Evolutionary conservation across 2,113 vertebrate species (phyloP).

Genomic region (Pseudopipra pipra): DNA sequence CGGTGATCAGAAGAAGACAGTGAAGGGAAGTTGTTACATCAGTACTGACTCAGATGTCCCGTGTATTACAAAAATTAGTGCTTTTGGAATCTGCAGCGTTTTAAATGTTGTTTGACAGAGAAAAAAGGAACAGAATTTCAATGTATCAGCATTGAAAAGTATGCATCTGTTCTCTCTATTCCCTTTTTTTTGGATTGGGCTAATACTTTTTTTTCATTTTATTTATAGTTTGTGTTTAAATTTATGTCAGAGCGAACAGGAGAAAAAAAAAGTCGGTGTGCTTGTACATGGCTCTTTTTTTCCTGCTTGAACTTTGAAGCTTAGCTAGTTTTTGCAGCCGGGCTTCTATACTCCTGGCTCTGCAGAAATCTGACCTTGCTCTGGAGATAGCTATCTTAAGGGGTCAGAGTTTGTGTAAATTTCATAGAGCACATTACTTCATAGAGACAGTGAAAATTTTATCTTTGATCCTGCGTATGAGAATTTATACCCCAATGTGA

Average conservation of each 20-base stretch:
- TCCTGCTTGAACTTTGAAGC: neutral
- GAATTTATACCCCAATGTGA: neutral
- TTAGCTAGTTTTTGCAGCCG: neutral
- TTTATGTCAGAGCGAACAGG: neutral
- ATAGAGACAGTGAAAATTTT: neutral
- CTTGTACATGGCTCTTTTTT: neutral
- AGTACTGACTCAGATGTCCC: neutral
- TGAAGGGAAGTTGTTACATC: neutral
- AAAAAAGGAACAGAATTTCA: neutral
- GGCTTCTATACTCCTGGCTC: neutral
- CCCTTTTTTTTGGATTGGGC: neutral
- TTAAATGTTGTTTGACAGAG: neutral
- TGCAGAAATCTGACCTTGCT: constrained; percentile 44
- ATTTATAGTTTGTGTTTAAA: neutral
- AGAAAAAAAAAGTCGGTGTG: neutral
- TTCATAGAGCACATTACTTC: neutral
- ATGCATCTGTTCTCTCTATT: neutral
- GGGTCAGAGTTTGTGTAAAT: constrained; percentile 9
- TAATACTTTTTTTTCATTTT: neutral
- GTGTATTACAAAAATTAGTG: neutral
- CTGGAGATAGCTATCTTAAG: neutral
- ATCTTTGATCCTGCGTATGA: neutral
- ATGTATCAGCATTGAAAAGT: neutral
- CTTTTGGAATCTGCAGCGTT: neutral
- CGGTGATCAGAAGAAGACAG: neutral